Evolutionary conservation across 2,113 vertebrate genomes (phyloP).

Genomic region (Lepisosteus oculatus): DNA sequence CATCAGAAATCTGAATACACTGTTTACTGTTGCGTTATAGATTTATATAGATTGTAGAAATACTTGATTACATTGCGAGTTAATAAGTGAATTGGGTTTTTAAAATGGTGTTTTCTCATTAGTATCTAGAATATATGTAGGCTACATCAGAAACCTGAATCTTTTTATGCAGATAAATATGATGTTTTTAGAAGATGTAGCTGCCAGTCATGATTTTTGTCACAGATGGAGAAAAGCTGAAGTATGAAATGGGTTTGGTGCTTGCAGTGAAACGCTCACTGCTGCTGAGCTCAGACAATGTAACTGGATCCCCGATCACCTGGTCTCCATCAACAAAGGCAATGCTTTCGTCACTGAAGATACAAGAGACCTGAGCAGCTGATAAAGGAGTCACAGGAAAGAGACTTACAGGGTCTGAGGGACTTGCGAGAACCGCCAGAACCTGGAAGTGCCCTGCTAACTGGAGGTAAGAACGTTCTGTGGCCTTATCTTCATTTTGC

Average conservation of each 20-base stretch:
- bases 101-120: no score
- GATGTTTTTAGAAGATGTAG: no score
- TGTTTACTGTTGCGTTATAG: no score
- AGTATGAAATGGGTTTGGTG: not conserved
- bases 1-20: no score
- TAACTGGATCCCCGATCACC: constrained; percentile 36
- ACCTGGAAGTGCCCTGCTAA: not conserved
- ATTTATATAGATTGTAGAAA: no score
- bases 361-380: constrained; percentile 8
- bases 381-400: not conserved
- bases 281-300: constrained; percentile 14
- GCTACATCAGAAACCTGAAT: no score
- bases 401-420: constrained; percentile 8
- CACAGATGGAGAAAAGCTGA: not conserved
- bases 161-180: no score
- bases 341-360: constrained; percentile 23
- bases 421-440: not conserved
- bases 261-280: constrained; percentile 4
- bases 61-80: no score
- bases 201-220: not conserved
- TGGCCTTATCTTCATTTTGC: not conserved
- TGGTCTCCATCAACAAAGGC: constrained; percentile 26
- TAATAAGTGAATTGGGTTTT: no score
- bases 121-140: no score
- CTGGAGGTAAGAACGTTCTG: constrained; percentile 4